Percentiles rank a stretch among this genome's conserved stretches.
phyloP scores from a whole-genome alignment of 2,113 vertebrate species.

The Paratilapia polleni region DNA sequence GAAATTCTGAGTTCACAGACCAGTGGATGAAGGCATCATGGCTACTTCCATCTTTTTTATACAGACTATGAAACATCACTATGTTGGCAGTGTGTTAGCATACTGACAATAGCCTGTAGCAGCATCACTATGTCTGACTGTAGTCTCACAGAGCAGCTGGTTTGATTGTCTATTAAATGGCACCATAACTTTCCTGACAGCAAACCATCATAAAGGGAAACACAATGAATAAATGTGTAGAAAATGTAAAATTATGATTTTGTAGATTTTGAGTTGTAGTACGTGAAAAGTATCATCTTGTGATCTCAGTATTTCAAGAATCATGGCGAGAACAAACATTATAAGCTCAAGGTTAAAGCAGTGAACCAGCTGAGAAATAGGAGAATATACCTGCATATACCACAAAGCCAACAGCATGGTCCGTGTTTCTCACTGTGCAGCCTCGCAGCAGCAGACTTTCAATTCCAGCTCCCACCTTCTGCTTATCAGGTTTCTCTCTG shows the following conservation, averaged over 20 bases:
- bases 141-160: neutral
- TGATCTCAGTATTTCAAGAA: neutral
- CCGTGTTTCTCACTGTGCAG: slow-evolving; percentile 93
- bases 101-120: neutral
- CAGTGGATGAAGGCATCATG: fast-evolving
- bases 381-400: slow-evolving; percentile 89
- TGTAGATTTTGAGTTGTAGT: neutral
- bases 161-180: neutral
- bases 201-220: neutral
- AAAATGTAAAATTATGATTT: neutral
- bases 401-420: slow-evolving; percentile 90
- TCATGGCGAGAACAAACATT: neutral
- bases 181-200: neutral
- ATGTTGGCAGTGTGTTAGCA: neutral
- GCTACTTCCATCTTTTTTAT: neutral
- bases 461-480: slow-evolving; percentile 85
- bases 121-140: too few relatives aligned
- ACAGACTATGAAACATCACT: neutral
- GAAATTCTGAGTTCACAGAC: too few relatives aligned
- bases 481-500: slow-evolving; percentile 87
- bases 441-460: slow-evolving; percentile 92
- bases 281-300: neutral
- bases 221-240: neutral
- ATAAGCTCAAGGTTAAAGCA: slow-evolving; percentile 15
- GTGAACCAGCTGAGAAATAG: neutral